Percentiles rank a stretch among this genome's conserved stretches.
Evolutionary conservation across 1,140 invertebrate genomes (phyloP).

Genomic region (Macrobrachium nipponense): DNA sequence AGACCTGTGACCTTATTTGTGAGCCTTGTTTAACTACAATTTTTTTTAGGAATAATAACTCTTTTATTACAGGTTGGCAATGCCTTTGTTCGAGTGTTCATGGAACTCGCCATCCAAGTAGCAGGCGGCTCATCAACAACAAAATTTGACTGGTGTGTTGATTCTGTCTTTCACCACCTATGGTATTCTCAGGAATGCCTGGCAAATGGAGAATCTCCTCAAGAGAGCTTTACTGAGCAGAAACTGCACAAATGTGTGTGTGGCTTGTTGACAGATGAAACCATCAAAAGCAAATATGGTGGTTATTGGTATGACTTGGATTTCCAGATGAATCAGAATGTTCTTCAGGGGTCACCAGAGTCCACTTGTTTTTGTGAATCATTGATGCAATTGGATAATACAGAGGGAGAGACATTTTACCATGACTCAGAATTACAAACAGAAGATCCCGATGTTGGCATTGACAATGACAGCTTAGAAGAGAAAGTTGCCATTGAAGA

Average conservation of each 20-base stretch:
- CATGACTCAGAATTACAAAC: constrained; percentile 29
- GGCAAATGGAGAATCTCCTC: neutral
- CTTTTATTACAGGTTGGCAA: constrained; percentile 34
- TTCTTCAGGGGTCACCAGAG: neutral
- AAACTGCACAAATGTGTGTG: constrained; percentile 24
- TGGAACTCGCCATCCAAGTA: constrained; percentile 41
- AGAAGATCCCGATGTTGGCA: neutral
- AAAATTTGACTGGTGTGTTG: constrained; percentile 45
- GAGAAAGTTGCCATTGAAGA: constrained; percentile 24
- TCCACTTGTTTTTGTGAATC: neutral
- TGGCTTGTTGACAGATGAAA: constrained; percentile 35
- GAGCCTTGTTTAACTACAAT: neutral
- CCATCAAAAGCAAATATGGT: constrained; percentile 16
- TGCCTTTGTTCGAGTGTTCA: constrained; percentile 32
- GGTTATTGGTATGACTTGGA: constrained; percentile 34
- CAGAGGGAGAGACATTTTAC: neutral
- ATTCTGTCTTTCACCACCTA: constrained; percentile 48
- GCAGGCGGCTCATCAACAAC: constrained; percentile 36
- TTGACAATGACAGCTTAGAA: constrained; percentile 39
- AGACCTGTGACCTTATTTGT: too few relatives aligned
- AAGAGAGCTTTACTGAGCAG: neutral
- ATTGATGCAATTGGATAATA: neutral
- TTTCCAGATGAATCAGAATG: constrained; percentile 14
- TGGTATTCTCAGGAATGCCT: constrained; percentile 38
- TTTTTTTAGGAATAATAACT: neutral